Conservation (phyloP, 2,797 vertebrate genomes). For the Notolabrus celidotus region DNA sequence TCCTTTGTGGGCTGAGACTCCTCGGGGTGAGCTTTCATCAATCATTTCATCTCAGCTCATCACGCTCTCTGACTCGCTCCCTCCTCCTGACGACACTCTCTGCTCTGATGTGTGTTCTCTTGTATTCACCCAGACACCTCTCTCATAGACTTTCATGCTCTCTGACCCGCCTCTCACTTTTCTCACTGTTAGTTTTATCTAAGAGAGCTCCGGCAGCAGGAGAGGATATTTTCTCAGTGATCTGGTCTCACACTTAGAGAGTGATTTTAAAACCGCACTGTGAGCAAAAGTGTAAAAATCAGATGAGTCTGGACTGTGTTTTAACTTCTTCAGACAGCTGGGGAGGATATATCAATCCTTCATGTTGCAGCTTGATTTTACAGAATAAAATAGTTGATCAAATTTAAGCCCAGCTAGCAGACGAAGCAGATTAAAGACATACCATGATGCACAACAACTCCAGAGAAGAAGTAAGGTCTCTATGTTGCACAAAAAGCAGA, state of each 20-base stretch:
- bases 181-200: neutral
- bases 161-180: neutral
- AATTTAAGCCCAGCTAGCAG: too few relatives aligned
- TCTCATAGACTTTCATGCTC: neutral
- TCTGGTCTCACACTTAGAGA: neutral
- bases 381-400: too few relatives aligned
- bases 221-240: neutral
- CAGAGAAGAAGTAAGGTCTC: too few relatives aligned
- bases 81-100: slow-evolving; percentile 25
- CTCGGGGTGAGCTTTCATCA: neutral
- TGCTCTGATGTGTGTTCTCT: neutral
- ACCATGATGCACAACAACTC: too few relatives aligned
- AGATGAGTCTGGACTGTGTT: neutral
- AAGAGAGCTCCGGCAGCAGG: neutral
- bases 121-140: neutral
- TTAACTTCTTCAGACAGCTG: too few relatives aligned
- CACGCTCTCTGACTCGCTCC: neutral
- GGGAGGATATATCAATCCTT: too few relatives aligned
- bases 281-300: too few relatives aligned
- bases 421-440: too few relatives aligned
- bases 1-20: neutral
- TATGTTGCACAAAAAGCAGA: too few relatives aligned
- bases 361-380: too few relatives aligned
- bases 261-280: neutral
- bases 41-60: slow-evolving; percentile 4